Evolutionary conservation across 2,113 vertebrate genomes (phyloP), one percentile per base, ranked within the genome.

Genomic region (Forbesichthys agassizii): DNA sequence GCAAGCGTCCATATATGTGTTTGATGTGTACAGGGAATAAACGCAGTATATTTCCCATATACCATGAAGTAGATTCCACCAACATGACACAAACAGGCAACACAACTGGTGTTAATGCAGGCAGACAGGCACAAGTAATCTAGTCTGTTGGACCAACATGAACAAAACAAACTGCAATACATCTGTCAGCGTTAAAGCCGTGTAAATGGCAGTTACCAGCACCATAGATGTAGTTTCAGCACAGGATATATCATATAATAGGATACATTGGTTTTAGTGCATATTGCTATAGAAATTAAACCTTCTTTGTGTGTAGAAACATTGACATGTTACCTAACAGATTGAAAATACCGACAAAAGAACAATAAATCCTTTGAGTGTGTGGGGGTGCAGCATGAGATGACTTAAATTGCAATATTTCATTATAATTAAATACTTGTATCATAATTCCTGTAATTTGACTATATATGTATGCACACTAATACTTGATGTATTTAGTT

Each of bases 131-230:
- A 42, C n/a, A 64, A 33, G 54, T 0, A 18, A 51, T 54, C 52
- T 54, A 42, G 36, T 42, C 36, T 42, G 36, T 42, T 42, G 36
- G 36, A 42, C 36, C 0, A 42, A 42, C 36, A 42, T 0, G 36
- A 42, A 42, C 36, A 42, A 42, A 42, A 42, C 7, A 42, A 6
- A 42, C 36, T 61, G 52, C 66, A 11, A 65, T 66, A 33, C 58
- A 27, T 53, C 47, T 73, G 3, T 58, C 51, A 68, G 72, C 42
- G 42, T 52, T 73, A 64, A 86, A 73, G 66, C 56, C 77, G 58
- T 55, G 73, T 75, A 66, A 73, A 78, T 66, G 71, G 73, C 76
- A 80, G 64, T 66, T 74, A 93, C 88, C 90, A 90, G 89, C 90
- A 90, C 89, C 89, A 72, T 73, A 54, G 42, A 66, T 53, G 80